These are phyloP conservation scores for Periplaneta americana DNA, from an alignment of 1,140 invertebrate genomes.

Conservation along the genomic window DNA sequence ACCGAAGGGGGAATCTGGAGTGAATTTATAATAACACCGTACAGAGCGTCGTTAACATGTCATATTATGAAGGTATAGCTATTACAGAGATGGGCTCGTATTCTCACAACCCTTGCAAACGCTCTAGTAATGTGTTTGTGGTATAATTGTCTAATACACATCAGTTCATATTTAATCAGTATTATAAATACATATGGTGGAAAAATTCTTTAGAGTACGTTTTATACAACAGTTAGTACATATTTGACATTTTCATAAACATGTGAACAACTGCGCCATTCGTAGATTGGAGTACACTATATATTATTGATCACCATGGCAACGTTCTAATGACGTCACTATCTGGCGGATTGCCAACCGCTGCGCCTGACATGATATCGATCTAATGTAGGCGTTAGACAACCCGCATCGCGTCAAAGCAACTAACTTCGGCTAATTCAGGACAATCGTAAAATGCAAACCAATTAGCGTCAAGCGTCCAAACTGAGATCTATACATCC, in stretches of 20 bases:
- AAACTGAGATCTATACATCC: background rate
- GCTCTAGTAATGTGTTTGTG: too few species aligned
- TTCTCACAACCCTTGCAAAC: too few species aligned
- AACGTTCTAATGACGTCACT: background rate
- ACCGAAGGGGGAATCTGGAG: too few species aligned
- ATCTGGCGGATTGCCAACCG: background rate
- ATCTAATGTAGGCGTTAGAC: background rate
- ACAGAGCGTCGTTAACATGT: too few species aligned
- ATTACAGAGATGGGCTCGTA: too few species aligned
- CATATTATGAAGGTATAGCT: too few species aligned
- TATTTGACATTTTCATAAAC: background rate
- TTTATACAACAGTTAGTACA: background rate
- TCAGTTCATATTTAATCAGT: too few species aligned
- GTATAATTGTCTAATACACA: too few species aligned
- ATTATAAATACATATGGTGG: too few species aligned
- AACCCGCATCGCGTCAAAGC: conserved; percentile 15
- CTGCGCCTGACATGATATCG: conserved; percentile 1
- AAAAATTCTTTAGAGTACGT: too few species aligned
- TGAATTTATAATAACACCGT: too few species aligned
- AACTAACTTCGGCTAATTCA: conserved; percentile 8
- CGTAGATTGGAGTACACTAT: background rate
- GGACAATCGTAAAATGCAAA: background rate
- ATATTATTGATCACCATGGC: background rate
- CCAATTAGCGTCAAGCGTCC: background rate
- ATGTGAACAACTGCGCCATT: background rate